Evolutionary conservation across 2,113 vertebrate genomes (phyloP), one percentile per base, ranked within the genome.

Genomic region (Rhinoderma darwinii): DNA sequence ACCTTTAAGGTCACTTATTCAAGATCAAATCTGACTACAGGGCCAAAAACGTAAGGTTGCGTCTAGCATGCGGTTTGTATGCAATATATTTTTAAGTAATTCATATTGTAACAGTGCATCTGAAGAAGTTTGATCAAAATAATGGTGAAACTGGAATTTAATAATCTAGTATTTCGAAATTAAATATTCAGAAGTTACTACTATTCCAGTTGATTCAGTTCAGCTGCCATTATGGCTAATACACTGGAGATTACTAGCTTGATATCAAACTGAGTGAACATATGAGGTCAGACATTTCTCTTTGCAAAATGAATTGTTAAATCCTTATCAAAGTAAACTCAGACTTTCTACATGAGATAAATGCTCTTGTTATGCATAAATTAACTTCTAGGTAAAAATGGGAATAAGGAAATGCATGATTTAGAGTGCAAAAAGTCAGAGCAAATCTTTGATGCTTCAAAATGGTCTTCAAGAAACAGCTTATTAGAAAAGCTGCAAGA

Each of bases 401-500:
- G 35, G 50, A 4, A 59, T 12, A 59, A 79, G 41, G 54, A 61
- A 39, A 80, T 5, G 14, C n/a, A 74, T 43, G 39, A 59, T 79
- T 79, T 10, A 37, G 51, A 18, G 25, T 73, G 61, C 39, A 51
- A 11, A 59, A 82, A 81, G 84, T 35, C 66, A 72, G 78, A 74
- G 20, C 27, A 87, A 82, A 73, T 59, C 66, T 66, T 37, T 81
- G 44, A 86, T 86, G 1, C 15, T 32, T 76, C 32, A 77, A 32
- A 37, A 25, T 44, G 79, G 88, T 88, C 92, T 94, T 95, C 90
- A 91, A 89, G 92, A 86, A 93, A 14, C 17, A 39, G 50, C 44
- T 74, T 56, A 54, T 56, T 56, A 73, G 25, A 9, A 74, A 95
- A 95, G 94, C 93, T 93, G 92, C 92, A 91, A 92, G 92, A 95